Evolutionary conservation across 2,797 vertebrate species (phyloP).

Genomic region (Ctenosaura bakeri): DNA sequence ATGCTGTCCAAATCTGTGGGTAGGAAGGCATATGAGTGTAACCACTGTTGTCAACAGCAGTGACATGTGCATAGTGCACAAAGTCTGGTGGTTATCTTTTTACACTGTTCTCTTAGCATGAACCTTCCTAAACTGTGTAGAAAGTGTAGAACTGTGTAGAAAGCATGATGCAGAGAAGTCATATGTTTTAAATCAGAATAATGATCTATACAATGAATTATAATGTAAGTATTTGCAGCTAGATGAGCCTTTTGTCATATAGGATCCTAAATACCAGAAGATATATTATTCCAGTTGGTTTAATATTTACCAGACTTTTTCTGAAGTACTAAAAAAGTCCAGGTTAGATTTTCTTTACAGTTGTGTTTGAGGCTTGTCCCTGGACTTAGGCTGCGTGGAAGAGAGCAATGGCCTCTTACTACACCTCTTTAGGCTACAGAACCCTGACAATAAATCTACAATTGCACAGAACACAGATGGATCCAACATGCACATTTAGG

Average conservation of each 20-base stretch:
- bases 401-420: neutral
- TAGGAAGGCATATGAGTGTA: neutral
- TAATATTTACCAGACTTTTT: neutral
- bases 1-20: neutral
- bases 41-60: neutral
- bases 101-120: neutral
- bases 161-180: neutral
- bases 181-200: neutral
- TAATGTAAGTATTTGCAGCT: neutral
- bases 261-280: neutral
- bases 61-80: neutral
- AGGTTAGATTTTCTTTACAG: neutral
- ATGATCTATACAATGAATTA: neutral
- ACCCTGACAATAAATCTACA: neutral
- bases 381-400: neutral
- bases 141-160: neutral
- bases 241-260: neutral
- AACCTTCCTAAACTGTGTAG: neutral
- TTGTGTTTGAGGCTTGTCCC: neutral
- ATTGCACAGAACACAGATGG: neutral
- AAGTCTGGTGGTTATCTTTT: neutral
- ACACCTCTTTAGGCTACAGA: neutral
- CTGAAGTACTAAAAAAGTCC: too few relatives aligned
- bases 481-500: too few relatives aligned
- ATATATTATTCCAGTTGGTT: neutral